phyloP scores from a whole-genome alignment of 2,797 vertebrate species.

The Peromyscus nudipes region DNA sequence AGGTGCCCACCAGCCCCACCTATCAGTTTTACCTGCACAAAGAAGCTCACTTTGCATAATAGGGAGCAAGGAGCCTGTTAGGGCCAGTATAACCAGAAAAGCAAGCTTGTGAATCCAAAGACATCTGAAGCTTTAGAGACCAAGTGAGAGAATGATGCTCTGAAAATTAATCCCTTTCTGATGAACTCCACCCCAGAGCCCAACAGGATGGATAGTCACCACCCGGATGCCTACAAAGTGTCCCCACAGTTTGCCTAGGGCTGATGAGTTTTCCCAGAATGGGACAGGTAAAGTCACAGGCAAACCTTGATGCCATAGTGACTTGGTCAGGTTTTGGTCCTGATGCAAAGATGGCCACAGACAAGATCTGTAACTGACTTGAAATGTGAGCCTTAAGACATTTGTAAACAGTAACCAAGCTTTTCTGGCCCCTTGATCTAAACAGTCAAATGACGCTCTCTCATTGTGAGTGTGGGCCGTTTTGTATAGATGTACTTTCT shows the following conservation, averaged over 20 bases:
- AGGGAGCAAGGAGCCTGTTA: not conserved
- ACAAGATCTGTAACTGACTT: not conserved
- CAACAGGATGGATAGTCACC: not conserved
- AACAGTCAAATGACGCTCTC: not conserved
- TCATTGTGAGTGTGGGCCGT: not conserved
- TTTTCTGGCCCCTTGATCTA: not conserved
- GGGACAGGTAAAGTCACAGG: not conserved
- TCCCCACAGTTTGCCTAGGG: not conserved
- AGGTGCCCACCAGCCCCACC: not conserved
- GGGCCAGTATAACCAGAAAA: not conserved
- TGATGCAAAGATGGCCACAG: not conserved
- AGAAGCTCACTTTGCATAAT: not conserved
- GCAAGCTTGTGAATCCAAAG: constrained; percentile 1
- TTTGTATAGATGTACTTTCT: not conserved
- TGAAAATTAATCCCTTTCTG: constrained; percentile 16
- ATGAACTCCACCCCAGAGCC: not conserved
- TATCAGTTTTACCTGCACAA: not conserved
- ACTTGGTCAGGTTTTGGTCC: not conserved
- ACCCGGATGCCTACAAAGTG: not conserved
- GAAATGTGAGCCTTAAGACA: not conserved
- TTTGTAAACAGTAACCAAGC: not conserved
- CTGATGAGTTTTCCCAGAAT: not conserved
- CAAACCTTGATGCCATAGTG: not conserved
- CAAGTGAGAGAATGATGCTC: not conserved
- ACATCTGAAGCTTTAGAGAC: not conserved